Evolutionary conservation across 1,140 invertebrate species (phyloP).

Genomic region (Apis mellifera): Amel_HAv3.1 CM009932.2:13616001-13616500

Average conservation of each 20-base stretch:
- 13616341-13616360: neutral
- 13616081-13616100: neutral
- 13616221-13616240: neutral
- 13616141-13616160: slow-evolving; percentile 7
- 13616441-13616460: neutral
- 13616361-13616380: neutral
- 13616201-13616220: slow-evolving; percentile 9
- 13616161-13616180: too few species aligned
- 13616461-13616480: neutral
- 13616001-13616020: neutral
- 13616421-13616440: neutral
- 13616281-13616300: too few species aligned
- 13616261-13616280: too few species aligned
- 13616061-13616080: neutral
- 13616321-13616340: neutral
- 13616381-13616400: neutral
- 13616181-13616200: neutral
- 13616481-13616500: slow-evolving; percentile 26
- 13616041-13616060: neutral
- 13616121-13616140: slow-evolving; percentile 40
- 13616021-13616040: slow-evolving; percentile 25
- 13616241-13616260: neutral
- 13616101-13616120: slow-evolving; percentile 37
- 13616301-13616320: neutral
- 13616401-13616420: neutral